Percentiles rank a stretch among this genome's conserved stretches.
Evolutionary conservation across 2,113 vertebrate genomes (phyloP).

Genomic region (Gopherus evgoodei): DNA sequence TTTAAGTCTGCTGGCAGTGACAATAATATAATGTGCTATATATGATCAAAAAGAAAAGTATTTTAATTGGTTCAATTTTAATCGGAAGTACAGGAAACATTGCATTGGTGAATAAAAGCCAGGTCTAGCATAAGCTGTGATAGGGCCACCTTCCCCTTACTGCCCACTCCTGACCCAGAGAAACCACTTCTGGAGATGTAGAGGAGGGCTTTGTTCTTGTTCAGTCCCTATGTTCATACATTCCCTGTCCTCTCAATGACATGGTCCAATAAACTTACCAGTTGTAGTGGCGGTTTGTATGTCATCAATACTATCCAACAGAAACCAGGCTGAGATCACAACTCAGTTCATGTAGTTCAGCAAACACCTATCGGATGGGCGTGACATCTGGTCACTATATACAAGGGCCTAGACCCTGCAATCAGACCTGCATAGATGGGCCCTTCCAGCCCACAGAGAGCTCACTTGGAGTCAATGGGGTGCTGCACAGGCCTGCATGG

Average conservation of each 20-base stretch:
- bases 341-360: background rate
- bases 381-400: background rate
- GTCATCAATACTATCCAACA: background rate
- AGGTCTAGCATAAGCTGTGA: background rate
- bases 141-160: background rate
- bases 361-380: background rate
- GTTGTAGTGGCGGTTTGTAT: background rate
- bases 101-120: background rate
- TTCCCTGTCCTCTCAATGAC: background rate
- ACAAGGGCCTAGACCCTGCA: background rate
- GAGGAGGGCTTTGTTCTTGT: background rate
- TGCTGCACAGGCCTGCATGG: accelerated
- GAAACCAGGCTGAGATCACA: background rate
- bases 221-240: background rate
- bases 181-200: background rate
- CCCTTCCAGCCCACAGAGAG: background rate
- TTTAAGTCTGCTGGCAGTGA: background rate
- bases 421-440: accelerated
- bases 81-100: background rate
- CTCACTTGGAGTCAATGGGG: background rate
- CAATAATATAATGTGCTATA: background rate
- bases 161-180: background rate
- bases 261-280: background rate
- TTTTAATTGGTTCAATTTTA: background rate
- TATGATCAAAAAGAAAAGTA: background rate